Evolutionary conservation across 2,888 invertebrate genomes (phyloP), one percentile per base, ranked within the genome.

Genomic region (Lydus trimaculatus): DNA sequence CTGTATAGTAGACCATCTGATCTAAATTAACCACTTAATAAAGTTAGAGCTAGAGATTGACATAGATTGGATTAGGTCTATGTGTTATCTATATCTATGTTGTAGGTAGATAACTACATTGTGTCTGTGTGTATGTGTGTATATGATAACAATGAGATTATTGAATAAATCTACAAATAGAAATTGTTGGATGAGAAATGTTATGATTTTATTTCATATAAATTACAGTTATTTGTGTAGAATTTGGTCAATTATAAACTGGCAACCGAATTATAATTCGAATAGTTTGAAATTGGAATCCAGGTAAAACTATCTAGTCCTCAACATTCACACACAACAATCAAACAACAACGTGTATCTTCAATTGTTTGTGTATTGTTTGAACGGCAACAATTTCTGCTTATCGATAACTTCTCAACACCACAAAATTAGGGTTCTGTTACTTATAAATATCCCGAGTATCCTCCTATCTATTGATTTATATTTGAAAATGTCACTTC

Each of bases 11-110:
- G 75, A 76, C 75, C 76, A 78, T 75, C 72, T 78, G 78, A 72
- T 77, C 78, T 72, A 75, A 78, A 78, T 79, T 78, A 80, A 76
- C 78, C 78, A 78, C 78, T 79, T 79, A 79, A 78, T 79, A 78
- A 79, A 78, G 75, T 78, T 79, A 69, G 36, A 36, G 36, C n/a
- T n/a, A 36, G 76, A 75, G 80, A 80, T 79, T 79, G 80, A 79
- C 79, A 79, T 76, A 77, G 79, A 80, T 79, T 79, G 77, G 75
- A 78, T 79, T 78, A 77, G 70, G n/a, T n/a, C n/a, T 68, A 73
- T 74, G 39, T 17, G 31, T 43, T 7, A 17, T 6, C n/a, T 17
- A n/a, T 13, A 36, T 15, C 11, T 13, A 36, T 2, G n/a, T 13
- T 43, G 6, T 17, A n/a, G n/a, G n/a, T n/a, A n/a, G n/a, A n/a